A percentile compares a stretch with the other conserved stretches of the same genome.
These are phyloP conservation scores for Heliconius nattereri DNA, from an alignment of 1,140 invertebrate species.

Conservation along the genomic window DNA sequence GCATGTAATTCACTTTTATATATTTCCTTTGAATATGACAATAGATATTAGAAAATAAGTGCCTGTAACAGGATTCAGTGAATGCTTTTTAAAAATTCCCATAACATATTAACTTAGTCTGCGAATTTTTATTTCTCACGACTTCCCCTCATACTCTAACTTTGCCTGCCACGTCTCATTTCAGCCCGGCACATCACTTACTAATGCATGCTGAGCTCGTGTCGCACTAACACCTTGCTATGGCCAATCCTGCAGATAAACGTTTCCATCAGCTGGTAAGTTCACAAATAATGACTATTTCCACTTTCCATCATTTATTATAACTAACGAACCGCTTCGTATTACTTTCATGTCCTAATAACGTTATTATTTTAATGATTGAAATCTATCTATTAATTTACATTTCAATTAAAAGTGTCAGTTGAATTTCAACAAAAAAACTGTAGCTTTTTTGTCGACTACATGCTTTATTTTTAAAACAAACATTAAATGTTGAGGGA, in stretches of 20 bases:
- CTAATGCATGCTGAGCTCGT: conserved; percentile 71
- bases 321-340: too few relatives aligned
- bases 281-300: conserved; percentile 15
- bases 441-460: too few relatives aligned
- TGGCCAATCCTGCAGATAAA: conserved; percentile 71
- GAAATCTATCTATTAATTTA: too few relatives aligned
- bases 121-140: not conserved
- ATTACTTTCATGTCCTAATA: too few relatives aligned
- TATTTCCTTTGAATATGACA: not conserved
- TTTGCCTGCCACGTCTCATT: conserved; percentile 52
- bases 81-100: not conserved
- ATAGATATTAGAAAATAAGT: not conserved
- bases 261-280: conserved; percentile 77
- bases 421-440: too few relatives aligned
- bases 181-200: conserved; percentile 62
- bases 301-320: not conserved
- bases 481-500: too few relatives aligned
- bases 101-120: not conserved
- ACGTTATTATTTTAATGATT: too few relatives aligned
- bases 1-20: not conserved
- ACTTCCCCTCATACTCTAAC: conserved; percentile 10
- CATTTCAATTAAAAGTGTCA: too few relatives aligned
- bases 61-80: not conserved
- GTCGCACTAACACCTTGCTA: conserved; percentile 66
- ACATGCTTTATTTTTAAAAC: too few relatives aligned